Evolutionary conservation across 2,797 vertebrate species (phyloP), one percentile per base, ranked within the genome.

Genomic region (Gobionotothen gibberifrons): DNA sequence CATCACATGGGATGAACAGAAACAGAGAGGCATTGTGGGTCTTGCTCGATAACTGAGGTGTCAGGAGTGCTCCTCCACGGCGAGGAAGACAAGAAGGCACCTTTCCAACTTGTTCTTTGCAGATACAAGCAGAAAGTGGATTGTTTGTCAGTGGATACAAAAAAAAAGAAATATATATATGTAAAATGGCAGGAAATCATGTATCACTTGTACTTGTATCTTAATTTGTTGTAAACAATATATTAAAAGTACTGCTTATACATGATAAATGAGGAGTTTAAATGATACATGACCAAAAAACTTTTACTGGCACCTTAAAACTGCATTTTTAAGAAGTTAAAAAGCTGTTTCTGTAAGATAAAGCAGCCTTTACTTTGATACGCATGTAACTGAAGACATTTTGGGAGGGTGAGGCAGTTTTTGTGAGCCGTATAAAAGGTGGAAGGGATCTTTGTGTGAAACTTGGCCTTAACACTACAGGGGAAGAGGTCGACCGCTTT

Each of bases 391-490:
- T 67, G 40, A 89, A 90, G 85, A 89, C 71, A 76, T 84, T 85
- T 65, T 11, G n/a, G 68, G 69, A 69, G 74, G 75, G 80, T 36
- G 71, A 79, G 84, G 76, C 16, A 8, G 32, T 77, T 86, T 90
- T 83, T 87, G 80, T 72, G 48, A 19, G 36, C 21, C 17, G 8
- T 56, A 84, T 82, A 74, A 87, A 87, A 85, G 86, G 74, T 76
- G 83, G 72, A 89, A 80, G 48, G 10, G 81, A 90, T 90, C 87
- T 83, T 81, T 86, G 88, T 84, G 86, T 85, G 87, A 90, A 89
- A 91, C 75, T 49, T 80, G 82, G 79, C 78, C 79, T 67, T 46
- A 69, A 74, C 51, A 85, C 88, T 85, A 46, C 40, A 46, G 85
- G 80, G 78, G 55, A 78, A 66, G 47, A 26, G 72, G 74, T 86